A percentile compares a stretch with the other conserved stretches of the same genome.
These are phyloP conservation scores for Sturnus vulgaris DNA, from an alignment of 2,113 vertebrate species.

Conservation along the genomic window DNA sequence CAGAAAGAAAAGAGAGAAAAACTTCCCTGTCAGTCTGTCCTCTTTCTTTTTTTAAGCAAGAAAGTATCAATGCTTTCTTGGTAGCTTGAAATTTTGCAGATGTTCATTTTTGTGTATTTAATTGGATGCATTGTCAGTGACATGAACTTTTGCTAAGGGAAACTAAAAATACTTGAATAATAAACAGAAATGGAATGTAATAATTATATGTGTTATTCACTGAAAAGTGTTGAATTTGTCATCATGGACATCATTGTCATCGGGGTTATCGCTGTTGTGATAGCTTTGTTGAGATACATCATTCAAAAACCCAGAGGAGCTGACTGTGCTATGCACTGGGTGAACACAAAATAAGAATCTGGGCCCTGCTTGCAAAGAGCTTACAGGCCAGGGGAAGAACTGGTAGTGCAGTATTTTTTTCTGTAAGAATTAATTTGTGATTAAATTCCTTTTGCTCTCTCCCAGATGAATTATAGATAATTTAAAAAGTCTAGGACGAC, in stretches of 20 bases:
- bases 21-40: not conserved
- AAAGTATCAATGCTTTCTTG: not conserved
- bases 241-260: not conserved
- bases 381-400: not conserved
- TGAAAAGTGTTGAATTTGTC: conserved; percentile 31
- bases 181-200: not conserved
- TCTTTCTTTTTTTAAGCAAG: not conserved
- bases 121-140: conserved; percentile 4
- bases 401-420: not conserved
- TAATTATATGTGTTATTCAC: conserved; percentile 27
- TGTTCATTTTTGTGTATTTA: conserved; percentile 29
- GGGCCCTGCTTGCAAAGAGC: not conserved
- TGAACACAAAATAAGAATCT: not conserved
- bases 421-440: not conserved
- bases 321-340: not conserved
- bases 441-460: conserved; percentile 24
- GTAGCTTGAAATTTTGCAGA: conserved; percentile 5
- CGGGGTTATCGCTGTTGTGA: not conserved
- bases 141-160: conserved; percentile 27
- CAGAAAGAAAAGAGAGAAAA: conserved; percentile 3
- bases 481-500: not conserved
- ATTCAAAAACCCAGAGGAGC: not conserved
- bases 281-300: not conserved
- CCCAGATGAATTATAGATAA: not conserved
- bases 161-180: conserved; percentile 43